Evolutionary conservation across 2,888 invertebrate genomes (phyloP).

Genomic region (Bugula neritina): DNA sequence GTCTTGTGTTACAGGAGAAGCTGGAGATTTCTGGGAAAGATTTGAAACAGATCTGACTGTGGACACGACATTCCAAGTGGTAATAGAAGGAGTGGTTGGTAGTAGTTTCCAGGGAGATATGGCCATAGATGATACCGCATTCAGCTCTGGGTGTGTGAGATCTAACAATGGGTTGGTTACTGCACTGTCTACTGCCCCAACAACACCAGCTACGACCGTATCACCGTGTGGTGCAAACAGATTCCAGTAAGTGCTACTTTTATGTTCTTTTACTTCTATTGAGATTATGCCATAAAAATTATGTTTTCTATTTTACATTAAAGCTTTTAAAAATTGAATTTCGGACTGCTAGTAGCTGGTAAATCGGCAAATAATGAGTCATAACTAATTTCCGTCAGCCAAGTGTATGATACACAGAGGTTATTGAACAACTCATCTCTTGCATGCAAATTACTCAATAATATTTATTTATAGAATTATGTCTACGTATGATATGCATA

Average conservation of each 20-base stretch:
- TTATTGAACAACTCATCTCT: too few species aligned
- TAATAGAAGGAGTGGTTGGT: slow-evolving; percentile 30
- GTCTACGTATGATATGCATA: too few species aligned
- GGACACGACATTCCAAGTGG: slow-evolving; percentile 27
- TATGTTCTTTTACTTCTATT: too few species aligned
- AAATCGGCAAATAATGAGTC: too few species aligned
- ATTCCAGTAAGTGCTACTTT: slow-evolving; percentile 26
- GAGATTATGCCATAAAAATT: too few species aligned
- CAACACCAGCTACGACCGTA: background rate
- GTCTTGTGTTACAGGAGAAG: slow-evolving; percentile 19
- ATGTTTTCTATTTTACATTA: too few species aligned
- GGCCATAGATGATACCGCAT: slow-evolving; percentile 30
- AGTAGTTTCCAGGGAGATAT: slow-evolving; percentile 29
- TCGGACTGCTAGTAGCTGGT: too few species aligned
- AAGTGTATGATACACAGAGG: too few species aligned
- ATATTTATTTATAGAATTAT: too few species aligned
- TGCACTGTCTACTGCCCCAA: background rate
- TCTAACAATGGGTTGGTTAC: slow-evolving; percentile 21
- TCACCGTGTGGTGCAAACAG: slow-evolving; percentile 9
- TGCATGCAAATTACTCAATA: too few species aligned
- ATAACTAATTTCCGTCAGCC: too few species aligned
- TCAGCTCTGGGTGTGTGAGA: slow-evolving; percentile 28
- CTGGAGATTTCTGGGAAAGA: slow-evolving; percentile 26
- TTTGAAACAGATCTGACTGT: background rate
- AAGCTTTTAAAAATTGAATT: too few species aligned